Evolutionary conservation across 2,888 invertebrate genomes (phyloP).

Genomic region (Plebejus anna): DNA sequence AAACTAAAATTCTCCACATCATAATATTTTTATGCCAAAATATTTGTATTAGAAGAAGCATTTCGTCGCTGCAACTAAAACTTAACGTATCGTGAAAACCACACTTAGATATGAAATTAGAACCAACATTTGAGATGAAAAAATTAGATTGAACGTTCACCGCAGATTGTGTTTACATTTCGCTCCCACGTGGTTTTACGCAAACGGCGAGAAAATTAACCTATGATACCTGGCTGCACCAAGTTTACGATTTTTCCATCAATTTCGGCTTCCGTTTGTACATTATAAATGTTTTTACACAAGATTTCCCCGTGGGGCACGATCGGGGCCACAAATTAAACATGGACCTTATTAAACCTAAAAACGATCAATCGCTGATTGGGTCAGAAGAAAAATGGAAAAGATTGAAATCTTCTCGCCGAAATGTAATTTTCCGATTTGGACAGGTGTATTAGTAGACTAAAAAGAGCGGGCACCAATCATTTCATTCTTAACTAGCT

Average conservation of each 20-base stretch:
- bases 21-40: neutral
- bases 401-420: slow-evolving; percentile 12
- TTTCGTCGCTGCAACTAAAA: neutral
- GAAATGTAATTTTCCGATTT: slow-evolving; percentile 14
- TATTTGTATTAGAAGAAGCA: neutral
- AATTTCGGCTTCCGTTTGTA: slow-evolving; percentile 5
- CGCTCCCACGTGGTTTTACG: slow-evolving; percentile 24
- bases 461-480: slow-evolving; percentile 9
- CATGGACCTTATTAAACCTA: slow-evolving; percentile 1
- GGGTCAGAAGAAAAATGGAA: slow-evolving; percentile 11
- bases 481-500: slow-evolving; percentile 10
- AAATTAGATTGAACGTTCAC: slow-evolving; percentile 16
- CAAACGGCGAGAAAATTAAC: slow-evolving; percentile 29
- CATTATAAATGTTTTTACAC: slow-evolving; percentile 5
- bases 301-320: slow-evolving; percentile 8
- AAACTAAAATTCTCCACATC: neutral
- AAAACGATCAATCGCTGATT: slow-evolving; percentile 7
- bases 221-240: slow-evolving; percentile 2
- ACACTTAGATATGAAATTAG: slow-evolving; percentile 9
- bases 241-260: slow-evolving; percentile 6
- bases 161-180: slow-evolving; percentile 28
- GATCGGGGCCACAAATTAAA: neutral
- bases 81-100: neutral
- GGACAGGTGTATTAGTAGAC: slow-evolving; percentile 17
- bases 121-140: slow-evolving; percentile 16